Evolutionary conservation across 2,888 invertebrate species (phyloP).

Genomic region (Ophion slaviceki): DNA sequence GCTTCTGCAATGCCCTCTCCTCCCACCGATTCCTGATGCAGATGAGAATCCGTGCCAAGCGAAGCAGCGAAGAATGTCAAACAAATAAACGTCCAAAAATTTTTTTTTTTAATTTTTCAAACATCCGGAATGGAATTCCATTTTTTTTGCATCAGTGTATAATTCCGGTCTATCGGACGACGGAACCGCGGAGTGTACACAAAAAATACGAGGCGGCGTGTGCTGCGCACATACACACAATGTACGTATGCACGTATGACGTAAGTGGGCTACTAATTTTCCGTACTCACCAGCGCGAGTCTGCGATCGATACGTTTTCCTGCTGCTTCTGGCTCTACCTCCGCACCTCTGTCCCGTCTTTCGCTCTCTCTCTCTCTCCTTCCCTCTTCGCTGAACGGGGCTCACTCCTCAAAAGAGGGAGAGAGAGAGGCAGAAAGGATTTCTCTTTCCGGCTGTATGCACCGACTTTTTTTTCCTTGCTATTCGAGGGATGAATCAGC

Average conservation of each 20-base stretch:
- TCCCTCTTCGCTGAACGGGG: slow-evolving; percentile 23
- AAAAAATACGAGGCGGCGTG: neutral
- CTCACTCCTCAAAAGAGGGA: slow-evolving; percentile 30
- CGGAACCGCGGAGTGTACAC: slow-evolving; percentile 1
- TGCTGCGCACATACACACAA: slow-evolving; percentile 3
- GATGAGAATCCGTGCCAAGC: no score
- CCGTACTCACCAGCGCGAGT: slow-evolving; percentile 56
- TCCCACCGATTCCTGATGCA: no score
- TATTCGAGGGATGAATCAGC: slow-evolving; percentile 13
- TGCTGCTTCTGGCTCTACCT: slow-evolving; percentile 38
- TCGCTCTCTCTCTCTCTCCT: slow-evolving; percentile 1
- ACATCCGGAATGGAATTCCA: neutral
- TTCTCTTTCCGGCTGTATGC: neutral
- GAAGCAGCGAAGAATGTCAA: no score
- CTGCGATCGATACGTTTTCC: slow-evolving; percentile 63
- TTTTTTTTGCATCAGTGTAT: slow-evolving; percentile 16
- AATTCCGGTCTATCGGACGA: neutral
- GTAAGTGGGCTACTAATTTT: slow-evolving; percentile 63
- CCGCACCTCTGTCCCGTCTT: slow-evolving; percentile 7
- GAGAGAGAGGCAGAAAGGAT: slow-evolving; percentile 1
- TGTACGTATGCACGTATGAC: neutral
- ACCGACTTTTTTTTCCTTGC: slow-evolving; percentile 10
- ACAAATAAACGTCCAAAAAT: no score
- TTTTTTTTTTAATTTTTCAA: neutral
- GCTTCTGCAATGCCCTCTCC: no score